Conservation (phyloP, 2,113 vertebrate species). For the Aspidoscelis tigris region DNA sequence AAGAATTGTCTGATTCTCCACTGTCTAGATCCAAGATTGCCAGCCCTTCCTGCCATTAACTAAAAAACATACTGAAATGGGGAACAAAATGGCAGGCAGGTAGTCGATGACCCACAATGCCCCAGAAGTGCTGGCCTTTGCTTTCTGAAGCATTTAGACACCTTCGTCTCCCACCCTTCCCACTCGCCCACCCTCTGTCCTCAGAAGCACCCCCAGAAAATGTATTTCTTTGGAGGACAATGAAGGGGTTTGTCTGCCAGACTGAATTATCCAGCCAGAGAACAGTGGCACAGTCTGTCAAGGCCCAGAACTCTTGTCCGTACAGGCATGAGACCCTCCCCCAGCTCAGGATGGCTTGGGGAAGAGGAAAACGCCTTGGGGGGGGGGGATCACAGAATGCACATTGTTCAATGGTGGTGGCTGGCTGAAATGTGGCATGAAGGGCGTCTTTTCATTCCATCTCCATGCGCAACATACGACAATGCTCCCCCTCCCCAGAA, state of each 20-base stretch:
- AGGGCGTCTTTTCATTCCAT: neutral
- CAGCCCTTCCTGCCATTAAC: neutral
- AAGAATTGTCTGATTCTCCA: no score
- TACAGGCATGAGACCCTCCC: neutral
- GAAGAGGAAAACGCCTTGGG: neutral
- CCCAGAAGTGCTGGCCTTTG: rapidly evolving
- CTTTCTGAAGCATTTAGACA: rapidly evolving
- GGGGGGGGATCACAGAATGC: neutral
- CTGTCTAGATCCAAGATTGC: no score
- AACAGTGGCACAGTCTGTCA: conserved; percentile 10
- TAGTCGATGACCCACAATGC: rapidly evolving
- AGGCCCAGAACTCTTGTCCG: neutral
- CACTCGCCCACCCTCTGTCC: neutral
- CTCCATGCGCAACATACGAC: neutral
- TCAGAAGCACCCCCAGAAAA: neutral
- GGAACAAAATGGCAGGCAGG: neutral
- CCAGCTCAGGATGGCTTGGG: neutral
- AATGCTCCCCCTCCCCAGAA: no score
- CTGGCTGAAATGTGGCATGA: neutral
- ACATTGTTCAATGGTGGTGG: neutral
- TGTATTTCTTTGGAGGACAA: neutral
- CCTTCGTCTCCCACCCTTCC: neutral
- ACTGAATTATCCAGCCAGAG: conserved; percentile 4
- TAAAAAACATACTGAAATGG: neutral
- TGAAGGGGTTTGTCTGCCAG: neutral